These are phyloP conservation scores for Eledona agricola DNA, from an alignment of 2,888 invertebrate species.

Conservation along the genomic window DNA sequence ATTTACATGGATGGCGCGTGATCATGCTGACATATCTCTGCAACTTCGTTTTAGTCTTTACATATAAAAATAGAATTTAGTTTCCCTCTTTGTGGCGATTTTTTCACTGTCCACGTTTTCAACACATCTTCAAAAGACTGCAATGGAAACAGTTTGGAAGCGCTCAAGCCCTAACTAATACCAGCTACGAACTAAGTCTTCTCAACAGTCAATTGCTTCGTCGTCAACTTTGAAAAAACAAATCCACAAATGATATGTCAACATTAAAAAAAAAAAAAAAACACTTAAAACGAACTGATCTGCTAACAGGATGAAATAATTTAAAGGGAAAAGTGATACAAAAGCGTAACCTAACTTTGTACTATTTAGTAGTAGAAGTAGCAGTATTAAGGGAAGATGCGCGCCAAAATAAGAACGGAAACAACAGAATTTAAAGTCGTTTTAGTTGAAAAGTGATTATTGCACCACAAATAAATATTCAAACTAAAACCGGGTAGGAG, in stretches of 20 bases:
- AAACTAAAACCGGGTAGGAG: slow-evolving; percentile 46
- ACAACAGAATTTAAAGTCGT: slow-evolving; percentile 42
- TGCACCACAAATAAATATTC: slow-evolving; percentile 44
- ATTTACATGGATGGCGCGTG: slow-evolving; percentile 53
- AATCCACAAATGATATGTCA: slow-evolving; percentile 51
- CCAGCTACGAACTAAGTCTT: slow-evolving; percentile 3
- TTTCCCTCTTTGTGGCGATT: slow-evolving; percentile 11
- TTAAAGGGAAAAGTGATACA: slow-evolving; percentile 47
- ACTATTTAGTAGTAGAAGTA: too few relatives aligned
- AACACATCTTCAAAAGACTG: not conserved
- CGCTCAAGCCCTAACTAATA: slow-evolving; percentile 20
- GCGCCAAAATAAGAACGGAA: too few relatives aligned
- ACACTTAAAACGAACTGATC: slow-evolving; percentile 23
- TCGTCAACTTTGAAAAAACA: slow-evolving; percentile 24
- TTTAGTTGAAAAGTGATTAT: slow-evolving; percentile 47
- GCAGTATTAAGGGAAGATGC: too few relatives aligned
- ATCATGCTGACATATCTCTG: slow-evolving; percentile 59
- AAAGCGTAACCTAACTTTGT: slow-evolving; percentile 50
- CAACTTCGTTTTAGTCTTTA: slow-evolving; percentile 48
- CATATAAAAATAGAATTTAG: slow-evolving; percentile 50
- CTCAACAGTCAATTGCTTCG: slow-evolving; percentile 3
- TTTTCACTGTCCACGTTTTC: slow-evolving; percentile 4
- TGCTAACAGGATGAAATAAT: slow-evolving; percentile 38
- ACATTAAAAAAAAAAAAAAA: slow-evolving; percentile 46
- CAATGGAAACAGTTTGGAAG: slow-evolving; percentile 11